Conservation (phyloP, 2,888 invertebrate species). For the Liposcelis brunnea region DNA sequence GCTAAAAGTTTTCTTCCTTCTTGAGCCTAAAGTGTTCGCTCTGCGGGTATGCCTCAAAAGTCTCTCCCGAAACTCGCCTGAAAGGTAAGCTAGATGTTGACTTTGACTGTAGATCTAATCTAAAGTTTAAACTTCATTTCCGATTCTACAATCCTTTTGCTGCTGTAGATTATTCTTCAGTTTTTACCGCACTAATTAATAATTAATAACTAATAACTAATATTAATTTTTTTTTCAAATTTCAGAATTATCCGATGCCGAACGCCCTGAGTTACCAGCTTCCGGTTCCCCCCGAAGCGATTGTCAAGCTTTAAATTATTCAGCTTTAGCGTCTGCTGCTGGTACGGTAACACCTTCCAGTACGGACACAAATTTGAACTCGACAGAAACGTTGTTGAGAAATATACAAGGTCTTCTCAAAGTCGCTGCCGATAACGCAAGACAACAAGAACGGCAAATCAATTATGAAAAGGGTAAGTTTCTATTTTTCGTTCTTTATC, state of each 20-base stretch:
- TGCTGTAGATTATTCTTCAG: no score
- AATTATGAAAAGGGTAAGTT: constrained; percentile 88
- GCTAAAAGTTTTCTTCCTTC: no score
- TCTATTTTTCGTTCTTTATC: no score
- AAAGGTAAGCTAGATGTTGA: no score
- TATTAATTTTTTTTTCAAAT: constrained; percentile 17
- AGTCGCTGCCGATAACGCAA: constrained; percentile 93
- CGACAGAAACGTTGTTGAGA: constrained; percentile 82
- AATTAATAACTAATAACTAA: no score
- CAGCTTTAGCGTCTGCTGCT: constrained; percentile 33
- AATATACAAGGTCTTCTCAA: constrained; percentile 92
- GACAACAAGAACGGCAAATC: constrained; percentile 89
- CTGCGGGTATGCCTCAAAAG: no score
- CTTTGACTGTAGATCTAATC: no score
- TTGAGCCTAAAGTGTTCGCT: no score
- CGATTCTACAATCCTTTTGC: no score
- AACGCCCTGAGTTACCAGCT: constrained; percentile 39
- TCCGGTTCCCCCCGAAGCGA: constrained; percentile 29
- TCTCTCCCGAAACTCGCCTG: no score
- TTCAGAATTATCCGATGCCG: constrained; percentile 59
- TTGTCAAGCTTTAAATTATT: constrained; percentile 64
- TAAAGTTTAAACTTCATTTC: no score
- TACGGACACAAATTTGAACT: constrained; percentile 45
- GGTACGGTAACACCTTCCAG: constrained; percentile 33
- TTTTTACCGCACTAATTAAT: no score